Percentiles rank a stretch among this genome's conserved stretches.
Evolutionary conservation across 2,797 vertebrate species (phyloP).

Genomic region (Dipus sagitta): DNA sequence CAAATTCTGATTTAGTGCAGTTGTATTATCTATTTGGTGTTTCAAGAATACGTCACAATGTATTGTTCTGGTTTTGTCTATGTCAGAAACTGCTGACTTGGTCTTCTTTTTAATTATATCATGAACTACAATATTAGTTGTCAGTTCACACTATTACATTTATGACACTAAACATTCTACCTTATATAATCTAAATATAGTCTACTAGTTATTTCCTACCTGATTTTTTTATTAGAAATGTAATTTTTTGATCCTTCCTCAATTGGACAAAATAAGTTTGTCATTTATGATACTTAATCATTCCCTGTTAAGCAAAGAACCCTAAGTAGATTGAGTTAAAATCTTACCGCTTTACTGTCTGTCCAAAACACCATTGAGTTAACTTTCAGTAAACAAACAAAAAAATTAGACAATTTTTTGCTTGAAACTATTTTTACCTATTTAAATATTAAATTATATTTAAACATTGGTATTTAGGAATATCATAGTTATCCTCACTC

Average conservation of each 20-base stretch:
- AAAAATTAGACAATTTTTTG: neutral
- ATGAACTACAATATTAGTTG: neutral
- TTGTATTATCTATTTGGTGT: too few species aligned
- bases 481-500: accelerated
- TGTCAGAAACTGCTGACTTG: constrained; percentile 1
- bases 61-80: too few species aligned
- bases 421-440: too few species aligned
- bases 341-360: neutral
- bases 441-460: neutral
- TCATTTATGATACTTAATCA: neutral
- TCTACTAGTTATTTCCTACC: neutral
- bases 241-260: neutral
- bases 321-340: neutral
- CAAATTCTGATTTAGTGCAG: too few species aligned
- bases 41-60: too few species aligned
- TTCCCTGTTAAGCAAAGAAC: neutral
- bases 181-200: neutral
- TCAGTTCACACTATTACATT: neutral
- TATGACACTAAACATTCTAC: neutral
- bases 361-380: neutral
- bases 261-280: neutral
- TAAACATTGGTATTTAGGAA: neutral
- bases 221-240: neutral
- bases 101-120: neutral
- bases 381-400: neutral